A percentile compares a stretch with the other conserved stretches of the same genome.
These are phyloP conservation scores for Salticus scenicus DNA, from an alignment of 2,888 invertebrate genomes.

Conservation along the genomic window DNA sequence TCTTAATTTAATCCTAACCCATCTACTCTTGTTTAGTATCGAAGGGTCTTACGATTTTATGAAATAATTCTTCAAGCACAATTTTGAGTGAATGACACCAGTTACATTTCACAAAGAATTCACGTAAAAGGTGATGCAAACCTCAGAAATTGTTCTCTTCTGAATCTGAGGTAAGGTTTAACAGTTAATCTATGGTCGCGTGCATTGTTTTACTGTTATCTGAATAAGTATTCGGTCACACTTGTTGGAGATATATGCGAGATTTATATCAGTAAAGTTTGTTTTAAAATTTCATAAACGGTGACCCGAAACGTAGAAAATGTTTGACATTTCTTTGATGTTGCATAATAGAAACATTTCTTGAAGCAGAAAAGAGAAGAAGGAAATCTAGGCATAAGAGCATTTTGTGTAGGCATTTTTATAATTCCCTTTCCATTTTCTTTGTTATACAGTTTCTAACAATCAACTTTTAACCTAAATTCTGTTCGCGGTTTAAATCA, in stretches of 20 bases:
- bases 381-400: too few species aligned
- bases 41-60: too few species aligned
- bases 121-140: background rate
- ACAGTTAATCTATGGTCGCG: background rate
- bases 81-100: too few species aligned
- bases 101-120: background rate
- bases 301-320: background rate
- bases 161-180: background rate
- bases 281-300: background rate
- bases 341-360: constrained; percentile 4
- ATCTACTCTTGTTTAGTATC: too few species aligned
- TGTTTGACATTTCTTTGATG: background rate
- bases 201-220: background rate
- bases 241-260: background rate
- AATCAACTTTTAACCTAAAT: too few species aligned
- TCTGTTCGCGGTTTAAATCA: too few species aligned
- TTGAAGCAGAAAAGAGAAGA: background rate
- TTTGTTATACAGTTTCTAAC: too few species aligned
- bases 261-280: background rate
- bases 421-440: too few species aligned
- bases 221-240: background rate
- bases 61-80: too few species aligned
- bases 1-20: too few species aligned
- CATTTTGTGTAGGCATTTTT: too few species aligned
- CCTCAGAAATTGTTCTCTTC: background rate